Percentiles rank a stretch among this genome's conserved stretches.
Conservation (phyloP, 2,888 invertebrate genomes). For the Hypsopygia costalis region DNA sequence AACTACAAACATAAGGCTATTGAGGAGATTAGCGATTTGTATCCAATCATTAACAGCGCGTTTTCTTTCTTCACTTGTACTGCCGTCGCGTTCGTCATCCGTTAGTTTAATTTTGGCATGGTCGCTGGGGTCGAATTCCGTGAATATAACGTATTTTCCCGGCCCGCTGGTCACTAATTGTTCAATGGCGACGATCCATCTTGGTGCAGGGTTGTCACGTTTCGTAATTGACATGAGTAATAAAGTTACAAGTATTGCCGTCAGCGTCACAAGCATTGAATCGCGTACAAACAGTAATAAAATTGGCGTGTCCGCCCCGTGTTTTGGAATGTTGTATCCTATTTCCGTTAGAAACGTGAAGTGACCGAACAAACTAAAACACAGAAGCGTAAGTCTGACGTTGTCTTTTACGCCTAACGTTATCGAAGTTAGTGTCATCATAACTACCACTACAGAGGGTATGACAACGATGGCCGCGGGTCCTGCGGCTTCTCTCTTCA, state of each 20-base stretch:
- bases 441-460: conserved; percentile 76
- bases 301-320: conserved; percentile 80
- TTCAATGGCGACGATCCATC: conserved; percentile 50
- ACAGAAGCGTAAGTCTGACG: conserved; percentile 77
- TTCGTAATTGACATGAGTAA: conserved; percentile 51
- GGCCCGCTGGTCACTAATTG: conserved; percentile 52
- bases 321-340: conserved; percentile 80
- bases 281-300: conserved; percentile 68
- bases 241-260: conserved; percentile 54
- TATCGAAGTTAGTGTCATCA: conserved; percentile 79
- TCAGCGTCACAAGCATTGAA: conserved; percentile 62
- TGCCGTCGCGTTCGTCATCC: conserved; percentile 34
- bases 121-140: conserved; percentile 62
- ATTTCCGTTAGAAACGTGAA: conserved; percentile 81
- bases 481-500: conserved; percentile 80
- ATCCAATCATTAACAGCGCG: conserved; percentile 54
- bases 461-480: conserved; percentile 79
- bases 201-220: conserved; percentile 44
- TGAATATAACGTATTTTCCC: conserved; percentile 63
- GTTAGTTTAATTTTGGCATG: conserved; percentile 38
- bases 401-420: conserved; percentile 79
- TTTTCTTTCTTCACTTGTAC: conserved; percentile 28
- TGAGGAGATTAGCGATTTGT: conserved; percentile 57
- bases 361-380: conserved; percentile 82
- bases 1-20: conserved; percentile 52